Evolutionary conservation across 1,140 invertebrate genomes (phyloP), one percentile per base, ranked within the genome.

Genomic region (Anagrus nilaparvatae): DNA sequence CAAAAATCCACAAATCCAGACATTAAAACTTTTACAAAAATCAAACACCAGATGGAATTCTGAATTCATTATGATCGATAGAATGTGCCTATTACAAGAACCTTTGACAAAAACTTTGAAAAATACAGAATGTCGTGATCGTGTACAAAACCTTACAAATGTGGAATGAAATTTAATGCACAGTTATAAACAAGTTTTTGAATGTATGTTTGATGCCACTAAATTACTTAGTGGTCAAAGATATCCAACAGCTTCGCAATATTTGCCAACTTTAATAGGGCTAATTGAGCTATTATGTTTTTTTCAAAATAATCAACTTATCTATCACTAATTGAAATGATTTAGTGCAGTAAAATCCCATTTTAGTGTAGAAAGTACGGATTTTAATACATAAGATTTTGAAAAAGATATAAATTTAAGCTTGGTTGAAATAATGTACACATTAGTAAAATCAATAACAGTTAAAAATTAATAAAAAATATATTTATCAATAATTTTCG

Each of bases 21-120:
- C 43, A 1, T 5, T 45, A 10, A n/a, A 29, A 14, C 21, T 49
- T 4, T 35, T 43, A 1, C 40, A 49, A 35, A 40, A 49, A 19
- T 35, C 40, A 4, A 5, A 3, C 10, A 46, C 44, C 2, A 34
- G 48, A n/a, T 49, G 48, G 44, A 49, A 49, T 25, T 49, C 48
- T 0, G 38, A 35, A 2, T 21, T 40, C 13, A 40, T 43, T 27
- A 16, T 36, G 13, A 31, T 36, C 10, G 23, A 28, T 32, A 3
- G 47, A 18, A 29, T 49, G 16, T 30, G 46, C 8, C 16, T 21
- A 23, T 7, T 46, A 8, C 25, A 36, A 24, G 1, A 3, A 6
- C 38, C 44, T 27, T 19, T 46, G 13, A 34, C 12, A 12, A 28
- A 33, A n/a, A 16, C 36, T 21, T 27, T 40, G 12, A 25, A 18